These are phyloP conservation scores for Pogonus chalceus DNA, from an alignment of 1,140 invertebrate species.

Conservation along the genomic window DNA sequence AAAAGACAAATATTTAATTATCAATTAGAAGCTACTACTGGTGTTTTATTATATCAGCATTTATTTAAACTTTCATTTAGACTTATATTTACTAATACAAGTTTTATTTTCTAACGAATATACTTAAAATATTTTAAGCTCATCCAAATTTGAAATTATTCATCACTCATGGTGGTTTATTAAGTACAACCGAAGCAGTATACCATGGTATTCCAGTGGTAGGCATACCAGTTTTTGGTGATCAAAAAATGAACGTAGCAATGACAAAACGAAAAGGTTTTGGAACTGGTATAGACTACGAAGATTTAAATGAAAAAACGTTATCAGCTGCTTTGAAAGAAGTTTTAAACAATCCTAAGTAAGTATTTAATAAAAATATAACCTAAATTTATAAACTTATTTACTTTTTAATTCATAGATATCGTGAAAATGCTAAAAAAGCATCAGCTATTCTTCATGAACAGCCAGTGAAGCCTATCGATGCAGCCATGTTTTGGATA, in stretches of 20 bases:
- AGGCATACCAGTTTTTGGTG: conserved; percentile 43
- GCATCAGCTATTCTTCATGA: conserved; percentile 44
- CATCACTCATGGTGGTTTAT: conserved; percentile 46
- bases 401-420: too few relatives aligned
- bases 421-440: conserved; percentile 31
- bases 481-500: conserved; percentile 57
- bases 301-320: conserved; percentile 29
- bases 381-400: not conserved
- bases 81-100: conserved; percentile 5
- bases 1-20: too few relatives aligned
- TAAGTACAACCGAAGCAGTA: conserved; percentile 42
- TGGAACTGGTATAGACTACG: conserved; percentile 26
- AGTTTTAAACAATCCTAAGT: conserved; percentile 29
- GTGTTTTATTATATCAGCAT: not conserved
- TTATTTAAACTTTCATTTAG: not conserved
- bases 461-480: conserved; percentile 41
- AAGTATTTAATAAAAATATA: not conserved
- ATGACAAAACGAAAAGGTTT: conserved; percentile 30
- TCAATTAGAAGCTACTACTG: too few relatives aligned
- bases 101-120: conserved; percentile 3
- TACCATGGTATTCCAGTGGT: conserved; percentile 44
- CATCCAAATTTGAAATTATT: conserved; percentile 44
- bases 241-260: conserved; percentile 41
- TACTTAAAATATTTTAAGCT: conserved; percentile 21
- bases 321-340: conserved; percentile 23